Conservation (phyloP, 2,888 invertebrate species). For the Caradrina kadenii region DNA sequence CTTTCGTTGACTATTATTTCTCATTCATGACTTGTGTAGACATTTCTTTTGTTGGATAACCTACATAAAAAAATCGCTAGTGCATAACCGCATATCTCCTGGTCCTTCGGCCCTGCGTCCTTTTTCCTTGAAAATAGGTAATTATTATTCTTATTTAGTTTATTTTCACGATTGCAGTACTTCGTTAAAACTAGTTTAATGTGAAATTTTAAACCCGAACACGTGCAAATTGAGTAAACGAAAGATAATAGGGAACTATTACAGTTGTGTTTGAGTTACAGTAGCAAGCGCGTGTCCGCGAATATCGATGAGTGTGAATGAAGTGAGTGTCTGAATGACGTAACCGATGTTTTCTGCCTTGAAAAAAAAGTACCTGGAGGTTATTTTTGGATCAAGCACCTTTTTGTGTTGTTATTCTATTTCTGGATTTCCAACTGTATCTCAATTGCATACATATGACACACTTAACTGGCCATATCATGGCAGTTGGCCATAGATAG, state of each 20-base stretch:
- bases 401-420: too few species aligned
- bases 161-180: not conserved
- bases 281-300: slow-evolving; percentile 29
- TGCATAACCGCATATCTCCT: too few species aligned
- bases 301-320: slow-evolving; percentile 42
- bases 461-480: too few species aligned
- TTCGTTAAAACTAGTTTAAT: not conserved
- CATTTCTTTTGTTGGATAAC: too few species aligned
- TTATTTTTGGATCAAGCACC: too few species aligned
- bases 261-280: slow-evolving; percentile 29
- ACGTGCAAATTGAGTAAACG: not conserved
- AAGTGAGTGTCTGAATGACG: not conserved
- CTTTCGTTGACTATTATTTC: too few species aligned
- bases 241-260: slow-evolving; percentile 13
- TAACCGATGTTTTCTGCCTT: slow-evolving; percentile 1
- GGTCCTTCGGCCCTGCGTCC: not conserved
- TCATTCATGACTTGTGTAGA: too few species aligned
- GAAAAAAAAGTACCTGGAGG: not conserved
- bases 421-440: too few species aligned
- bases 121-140: not conserved
- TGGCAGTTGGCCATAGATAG: too few species aligned
- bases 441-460: too few species aligned
- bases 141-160: not conserved
- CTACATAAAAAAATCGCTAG: too few species aligned
- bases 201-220: slow-evolving; percentile 1